Base-by-base conservation (phyloP, 2,888 invertebrate species). In the Nemotelus pantherinus region DNA sequence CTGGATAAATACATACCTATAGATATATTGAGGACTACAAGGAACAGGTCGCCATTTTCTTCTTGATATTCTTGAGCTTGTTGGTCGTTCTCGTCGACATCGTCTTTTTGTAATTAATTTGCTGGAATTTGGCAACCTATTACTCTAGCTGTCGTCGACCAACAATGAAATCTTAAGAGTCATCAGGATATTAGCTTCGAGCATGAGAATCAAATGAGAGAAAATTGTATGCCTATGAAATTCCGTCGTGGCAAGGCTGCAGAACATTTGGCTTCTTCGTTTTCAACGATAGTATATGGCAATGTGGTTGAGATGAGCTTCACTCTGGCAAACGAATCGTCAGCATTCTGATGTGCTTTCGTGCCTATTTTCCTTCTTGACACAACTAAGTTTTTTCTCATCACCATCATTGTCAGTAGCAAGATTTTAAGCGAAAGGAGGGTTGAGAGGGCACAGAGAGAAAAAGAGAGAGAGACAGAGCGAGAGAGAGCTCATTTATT, bases 131-230 rank as follows among this genome's bases (percentile, higher is more conserved):
- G 74, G 74, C 74, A 74, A 74, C 60, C 74, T 74, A 74, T 74
- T 60, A 74, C 74, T 63, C 74, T 74, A 48, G 60, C 74, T 74
- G 74, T 74, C 74, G 74, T 74, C 7, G 63, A 39, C 74, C 25
- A 74, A 74, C 74, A 74, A 74, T 74, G 60, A 74, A 74, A 74
- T 74, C 74, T 74, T 74, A 74, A 74, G 74, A 74, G 74, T 74
- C 74, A 74, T 74, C 74, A 74, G 74, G 74, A 74, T 74, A 74
- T 74, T 74, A 74, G 74, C 74, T 74, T 74, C 48, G 41, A 74
- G 74, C 74, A 74, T 74, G 74, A 74, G 74, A 74, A 74, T 74
- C 60, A 60, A 74, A 74, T 74, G 74, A 25, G 25, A 25, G 25
- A 25, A 25, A 48, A 10, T 63, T 48, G 60, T 70, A 55, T 70